phyloP scores from a whole-genome alignment of 2,113 vertebrate genomes.

The Orthochromis indermauri region DNA sequence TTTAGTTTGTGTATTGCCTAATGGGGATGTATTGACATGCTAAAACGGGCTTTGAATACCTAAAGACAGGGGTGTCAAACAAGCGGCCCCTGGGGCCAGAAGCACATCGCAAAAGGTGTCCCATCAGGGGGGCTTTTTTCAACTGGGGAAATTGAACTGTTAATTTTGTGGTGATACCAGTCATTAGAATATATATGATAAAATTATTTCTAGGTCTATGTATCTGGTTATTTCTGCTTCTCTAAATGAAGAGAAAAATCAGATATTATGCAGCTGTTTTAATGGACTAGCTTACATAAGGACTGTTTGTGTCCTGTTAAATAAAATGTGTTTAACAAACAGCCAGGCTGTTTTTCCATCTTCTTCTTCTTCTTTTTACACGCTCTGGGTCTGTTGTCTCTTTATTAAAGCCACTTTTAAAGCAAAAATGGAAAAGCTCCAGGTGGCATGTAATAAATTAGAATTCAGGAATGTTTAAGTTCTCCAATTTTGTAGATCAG shows the following conservation, averaged over 20 bases:
- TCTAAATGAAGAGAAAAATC: background rate
- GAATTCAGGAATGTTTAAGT: background rate
- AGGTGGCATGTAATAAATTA: background rate
- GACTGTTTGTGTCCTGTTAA: background rate
- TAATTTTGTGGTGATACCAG: background rate
- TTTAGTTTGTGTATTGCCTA: background rate
- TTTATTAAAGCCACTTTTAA: background rate
- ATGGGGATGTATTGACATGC: background rate
- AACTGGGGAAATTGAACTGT: background rate
- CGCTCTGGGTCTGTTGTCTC: fast-evolving
- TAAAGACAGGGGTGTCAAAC: background rate
- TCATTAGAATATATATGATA: background rate
- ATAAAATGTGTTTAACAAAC: background rate
- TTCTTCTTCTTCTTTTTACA: background rate
- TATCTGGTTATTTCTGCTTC: background rate
- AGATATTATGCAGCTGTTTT: background rate
- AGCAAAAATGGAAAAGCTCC: background rate
- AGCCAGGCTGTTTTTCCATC: background rate
- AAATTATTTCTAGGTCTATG: background rate
- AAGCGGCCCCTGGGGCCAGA: background rate
- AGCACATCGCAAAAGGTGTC: background rate
- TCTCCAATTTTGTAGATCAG: background rate
- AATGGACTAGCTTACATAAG: background rate
- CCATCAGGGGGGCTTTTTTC: fast-evolving
- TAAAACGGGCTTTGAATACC: background rate